These are phyloP conservation scores for Piliocolobus tephrosceles DNA, from an alignment of 2,113 vertebrate genomes.

Conservation along the genomic window DNA sequence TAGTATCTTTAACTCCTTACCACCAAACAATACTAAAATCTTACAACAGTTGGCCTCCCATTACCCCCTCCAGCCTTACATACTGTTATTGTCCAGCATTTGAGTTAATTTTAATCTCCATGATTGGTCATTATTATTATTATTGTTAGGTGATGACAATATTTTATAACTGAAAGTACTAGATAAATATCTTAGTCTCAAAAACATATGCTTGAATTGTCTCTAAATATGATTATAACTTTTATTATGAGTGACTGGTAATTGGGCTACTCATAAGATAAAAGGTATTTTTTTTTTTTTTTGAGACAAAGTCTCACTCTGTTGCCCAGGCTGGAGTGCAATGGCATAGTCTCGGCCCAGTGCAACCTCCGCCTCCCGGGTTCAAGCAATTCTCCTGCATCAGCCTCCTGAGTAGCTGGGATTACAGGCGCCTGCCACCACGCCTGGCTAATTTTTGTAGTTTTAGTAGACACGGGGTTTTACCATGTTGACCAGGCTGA, in stretches of 20 bases:
- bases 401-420: no score
- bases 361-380: no score
- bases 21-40: neutral
- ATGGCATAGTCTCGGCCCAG: no score
- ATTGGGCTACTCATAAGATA: neutral
- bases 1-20: neutral
- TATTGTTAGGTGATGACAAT: neutral
- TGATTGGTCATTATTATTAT: neutral
- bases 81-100: neutral
- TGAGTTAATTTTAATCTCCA: neutral
- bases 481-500: no score
- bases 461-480: no score
- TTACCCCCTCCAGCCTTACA: neutral
- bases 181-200: neutral
- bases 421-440: no score
- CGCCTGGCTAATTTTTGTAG: no score
- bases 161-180: neutral
- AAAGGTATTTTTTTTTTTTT: neutral
- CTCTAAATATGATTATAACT: neutral
- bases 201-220: neutral
- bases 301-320: no score
- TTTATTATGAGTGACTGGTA: conserved; percentile 19
- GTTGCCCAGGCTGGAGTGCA: no score
- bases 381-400: no score
- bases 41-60: neutral